A percentile compares a stretch with the other conserved stretches of the same genome.
These are phyloP conservation scores for Heliconius aoede DNA, from an alignment of 2,888 invertebrate species.

Conservation along the genomic window DNA sequence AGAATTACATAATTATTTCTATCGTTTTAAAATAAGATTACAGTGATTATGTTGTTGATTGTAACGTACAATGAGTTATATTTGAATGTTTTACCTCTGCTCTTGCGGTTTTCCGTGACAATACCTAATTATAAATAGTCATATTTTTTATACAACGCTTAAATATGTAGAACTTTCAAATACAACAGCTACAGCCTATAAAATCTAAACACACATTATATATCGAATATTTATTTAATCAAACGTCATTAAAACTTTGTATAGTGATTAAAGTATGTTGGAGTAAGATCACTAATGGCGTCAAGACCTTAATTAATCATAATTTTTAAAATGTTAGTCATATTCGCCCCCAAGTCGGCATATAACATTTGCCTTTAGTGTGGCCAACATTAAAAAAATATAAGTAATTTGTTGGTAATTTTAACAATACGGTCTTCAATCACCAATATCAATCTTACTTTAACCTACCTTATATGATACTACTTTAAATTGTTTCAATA, in stretches of 20 bases:
- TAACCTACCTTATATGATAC: not conserved
- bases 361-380: no score
- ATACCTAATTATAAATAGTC: not conserved
- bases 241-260: conserved; percentile 29
- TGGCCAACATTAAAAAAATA: no score
- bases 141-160: conserved; percentile 19
- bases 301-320: no score
- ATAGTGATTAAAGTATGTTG: not conserved
- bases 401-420: no score
- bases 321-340: no score
- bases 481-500: conserved; percentile 1
- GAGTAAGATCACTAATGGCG: no score
- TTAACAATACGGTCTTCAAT: no score
- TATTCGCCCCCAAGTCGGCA: no score
- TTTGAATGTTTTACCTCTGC: conserved; percentile 37
- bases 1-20: conserved; percentile 50
- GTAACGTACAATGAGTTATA: conserved; percentile 41
- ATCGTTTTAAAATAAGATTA: conserved; percentile 52
- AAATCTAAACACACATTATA: conserved; percentile 37
- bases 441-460: no score
- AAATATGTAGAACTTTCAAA: conserved; percentile 38
- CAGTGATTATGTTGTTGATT: conserved; percentile 55
- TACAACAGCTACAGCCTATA: conserved; percentile 37
- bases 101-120: not conserved
- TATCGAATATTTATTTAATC: conserved; percentile 32